Evolutionary conservation across 2,888 invertebrate genomes (phyloP).

Genomic region (Lasioglossum morio): DNA sequence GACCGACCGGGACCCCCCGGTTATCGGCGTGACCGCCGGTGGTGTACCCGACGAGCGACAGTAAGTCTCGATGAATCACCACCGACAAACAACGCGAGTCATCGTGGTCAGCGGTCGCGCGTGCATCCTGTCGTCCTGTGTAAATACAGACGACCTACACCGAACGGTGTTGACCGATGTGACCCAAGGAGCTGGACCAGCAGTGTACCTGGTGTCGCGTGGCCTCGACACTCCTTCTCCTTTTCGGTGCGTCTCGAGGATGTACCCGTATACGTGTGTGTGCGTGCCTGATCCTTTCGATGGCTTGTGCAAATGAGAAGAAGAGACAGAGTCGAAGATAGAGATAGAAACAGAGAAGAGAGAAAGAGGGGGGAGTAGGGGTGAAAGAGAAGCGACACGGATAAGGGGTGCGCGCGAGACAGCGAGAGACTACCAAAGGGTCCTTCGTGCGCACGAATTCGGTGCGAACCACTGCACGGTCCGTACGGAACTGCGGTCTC

Average conservation of each 20-base stretch:
- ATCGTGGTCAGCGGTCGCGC: neutral
- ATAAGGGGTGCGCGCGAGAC: constrained; percentile 48
- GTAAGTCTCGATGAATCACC: neutral
- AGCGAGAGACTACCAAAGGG: constrained; percentile 26
- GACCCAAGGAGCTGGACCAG: neutral
- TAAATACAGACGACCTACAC: neutral
- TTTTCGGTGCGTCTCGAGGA: constrained; percentile 2
- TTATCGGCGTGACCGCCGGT: neutral
- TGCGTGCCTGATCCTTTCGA: neutral
- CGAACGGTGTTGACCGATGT: too few species aligned
- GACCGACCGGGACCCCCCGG: neutral
- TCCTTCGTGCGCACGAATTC: constrained; percentile 54
- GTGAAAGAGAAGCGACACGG: constrained; percentile 19
- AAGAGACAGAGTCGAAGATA: neutral
- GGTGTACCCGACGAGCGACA: neutral
- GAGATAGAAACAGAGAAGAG: neutral
- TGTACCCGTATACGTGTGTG: neutral
- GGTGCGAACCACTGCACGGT: constrained; percentile 63
- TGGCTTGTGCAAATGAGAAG: neutral
- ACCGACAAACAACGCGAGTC: neutral
- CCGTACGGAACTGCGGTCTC: constrained; percentile 76
- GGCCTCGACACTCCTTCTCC: too few species aligned
- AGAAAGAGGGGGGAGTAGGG: neutral
- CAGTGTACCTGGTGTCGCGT: neutral
- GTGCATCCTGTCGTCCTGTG: neutral